Conservation (phyloP, 2,888 invertebrate genomes). For the Nemotelus nigrinus region DNA sequence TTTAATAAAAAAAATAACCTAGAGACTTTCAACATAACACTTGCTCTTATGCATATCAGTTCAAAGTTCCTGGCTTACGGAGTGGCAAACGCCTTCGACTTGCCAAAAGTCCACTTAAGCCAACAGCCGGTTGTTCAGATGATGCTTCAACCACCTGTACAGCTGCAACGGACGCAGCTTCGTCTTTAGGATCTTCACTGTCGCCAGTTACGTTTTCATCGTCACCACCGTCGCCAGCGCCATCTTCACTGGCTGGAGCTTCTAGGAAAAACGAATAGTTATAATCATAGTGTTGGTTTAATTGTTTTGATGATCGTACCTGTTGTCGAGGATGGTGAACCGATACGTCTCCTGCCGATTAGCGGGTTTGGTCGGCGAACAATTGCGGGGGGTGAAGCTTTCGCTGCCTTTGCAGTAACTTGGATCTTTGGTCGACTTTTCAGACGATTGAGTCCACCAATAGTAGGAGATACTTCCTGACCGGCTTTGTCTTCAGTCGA, state of each 20-base stretch:
- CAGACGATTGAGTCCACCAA: constrained; percentile 60
- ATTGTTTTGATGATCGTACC: constrained; percentile 53
- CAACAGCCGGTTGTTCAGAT: constrained; percentile 69
- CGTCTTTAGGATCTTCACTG: constrained; percentile 48
- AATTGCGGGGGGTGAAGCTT: constrained; percentile 48
- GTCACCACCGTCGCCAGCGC: constrained; percentile 46
- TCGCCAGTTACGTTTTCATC: constrained; percentile 32
- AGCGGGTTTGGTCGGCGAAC: constrained; percentile 63
- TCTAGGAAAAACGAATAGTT: constrained; percentile 50
- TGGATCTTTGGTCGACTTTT: constrained; percentile 63
- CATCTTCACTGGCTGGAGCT: constrained; percentile 53
- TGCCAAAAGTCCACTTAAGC: constrained; percentile 73
- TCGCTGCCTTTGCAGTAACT: constrained; percentile 56
- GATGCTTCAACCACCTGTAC: constrained; percentile 65
- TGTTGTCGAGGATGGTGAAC: constrained; percentile 59
- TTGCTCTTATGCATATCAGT: too few species aligned
- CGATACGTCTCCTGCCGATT: constrained; percentile 61
- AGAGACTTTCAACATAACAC: too few species aligned
- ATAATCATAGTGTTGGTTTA: too few species aligned
- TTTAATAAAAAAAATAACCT: too few species aligned
- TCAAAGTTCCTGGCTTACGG: constrained; percentile 68
- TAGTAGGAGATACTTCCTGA: constrained; percentile 48
- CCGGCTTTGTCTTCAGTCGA: constrained; percentile 44
- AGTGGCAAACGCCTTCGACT: constrained; percentile 74
- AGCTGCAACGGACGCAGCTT: constrained; percentile 58